These are phyloP conservation scores for Pentalonia nigronervosa DNA, from an alignment of 1,140 invertebrate species.

Conservation along the genomic window DNA sequence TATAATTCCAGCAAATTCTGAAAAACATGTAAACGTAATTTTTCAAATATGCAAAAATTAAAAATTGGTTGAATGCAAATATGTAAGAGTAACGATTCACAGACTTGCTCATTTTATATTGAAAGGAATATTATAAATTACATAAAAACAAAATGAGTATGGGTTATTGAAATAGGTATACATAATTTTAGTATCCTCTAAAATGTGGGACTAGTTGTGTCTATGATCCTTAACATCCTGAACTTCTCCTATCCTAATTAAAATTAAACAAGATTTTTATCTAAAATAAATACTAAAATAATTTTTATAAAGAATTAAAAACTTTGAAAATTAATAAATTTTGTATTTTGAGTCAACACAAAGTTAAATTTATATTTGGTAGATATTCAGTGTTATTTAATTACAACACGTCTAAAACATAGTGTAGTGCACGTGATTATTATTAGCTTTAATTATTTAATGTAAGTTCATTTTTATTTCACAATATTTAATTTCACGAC, in stretches of 20 bases:
- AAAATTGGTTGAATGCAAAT: no score
- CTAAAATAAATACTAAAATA: neutral
- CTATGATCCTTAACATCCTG: neutral
- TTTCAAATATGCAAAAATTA: no score
- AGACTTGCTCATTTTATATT: no score
- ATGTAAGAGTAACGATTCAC: no score
- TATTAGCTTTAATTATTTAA: conserved; percentile 27
- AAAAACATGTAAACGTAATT: no score
- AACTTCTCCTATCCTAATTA: neutral
- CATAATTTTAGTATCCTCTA: no score
- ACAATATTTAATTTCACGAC: conserved; percentile 41
- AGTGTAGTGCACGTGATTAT: conserved; percentile 47
- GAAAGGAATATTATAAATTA: no score
- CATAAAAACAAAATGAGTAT: no score
- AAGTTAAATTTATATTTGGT: conserved; percentile 30
- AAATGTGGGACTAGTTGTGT: no score
- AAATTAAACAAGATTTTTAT: neutral
- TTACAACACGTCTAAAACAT: conserved; percentile 19
- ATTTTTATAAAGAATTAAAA: neutral
- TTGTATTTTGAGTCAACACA: conserved; percentile 50
- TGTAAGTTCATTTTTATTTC: conserved; percentile 21
- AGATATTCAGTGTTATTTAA: neutral
- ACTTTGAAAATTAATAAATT: neutral
- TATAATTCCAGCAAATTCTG: no score
- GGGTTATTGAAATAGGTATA: no score